These are phyloP conservation scores for Diadumene lineata DNA, from an alignment of 92 coral and sea anemone genomes.

Conservation along the genomic window DNA sequence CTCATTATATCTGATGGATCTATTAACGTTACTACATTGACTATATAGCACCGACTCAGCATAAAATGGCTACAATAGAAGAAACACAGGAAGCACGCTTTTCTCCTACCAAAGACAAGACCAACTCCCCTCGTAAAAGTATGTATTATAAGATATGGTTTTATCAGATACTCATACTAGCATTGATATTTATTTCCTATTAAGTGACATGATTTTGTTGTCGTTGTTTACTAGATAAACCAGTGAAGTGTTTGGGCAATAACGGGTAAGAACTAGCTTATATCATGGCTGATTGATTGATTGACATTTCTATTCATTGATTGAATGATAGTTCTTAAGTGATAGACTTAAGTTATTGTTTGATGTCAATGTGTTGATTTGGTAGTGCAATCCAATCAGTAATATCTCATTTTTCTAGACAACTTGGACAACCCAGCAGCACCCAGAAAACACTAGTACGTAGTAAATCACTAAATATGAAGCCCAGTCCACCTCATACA, in stretches of 20 bases:
- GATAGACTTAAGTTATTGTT: no score
- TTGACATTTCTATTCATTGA: no score
- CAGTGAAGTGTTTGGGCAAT: no score
- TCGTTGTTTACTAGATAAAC: no score
- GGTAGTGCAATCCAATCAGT: background rate
- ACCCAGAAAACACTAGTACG: slow-evolving; percentile 5
- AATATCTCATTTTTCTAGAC: background rate
- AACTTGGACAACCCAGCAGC: background rate
- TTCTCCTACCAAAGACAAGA: background rate
- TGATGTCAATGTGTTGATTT: background rate
- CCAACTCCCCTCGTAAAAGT: background rate
- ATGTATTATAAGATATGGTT: no score
- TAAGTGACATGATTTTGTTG: no score
- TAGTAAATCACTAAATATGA: slow-evolving; percentile 10
- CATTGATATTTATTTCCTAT: no score
- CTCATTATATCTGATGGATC: no score
- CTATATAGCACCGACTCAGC: slow-evolving; percentile 6
- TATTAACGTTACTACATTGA: background rate
- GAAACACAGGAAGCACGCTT: background rate
- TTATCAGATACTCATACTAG: no score
- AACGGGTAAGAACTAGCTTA: no score
- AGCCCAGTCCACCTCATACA: slow-evolving; percentile 12
- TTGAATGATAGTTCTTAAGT: no score
- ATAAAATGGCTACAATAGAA: background rate
- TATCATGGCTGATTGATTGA: no score